Evolutionary conservation across 2,888 invertebrate genomes (phyloP), one percentile per base, ranked within the genome.

Genomic region (Cactoblastis cactorum): DNA sequence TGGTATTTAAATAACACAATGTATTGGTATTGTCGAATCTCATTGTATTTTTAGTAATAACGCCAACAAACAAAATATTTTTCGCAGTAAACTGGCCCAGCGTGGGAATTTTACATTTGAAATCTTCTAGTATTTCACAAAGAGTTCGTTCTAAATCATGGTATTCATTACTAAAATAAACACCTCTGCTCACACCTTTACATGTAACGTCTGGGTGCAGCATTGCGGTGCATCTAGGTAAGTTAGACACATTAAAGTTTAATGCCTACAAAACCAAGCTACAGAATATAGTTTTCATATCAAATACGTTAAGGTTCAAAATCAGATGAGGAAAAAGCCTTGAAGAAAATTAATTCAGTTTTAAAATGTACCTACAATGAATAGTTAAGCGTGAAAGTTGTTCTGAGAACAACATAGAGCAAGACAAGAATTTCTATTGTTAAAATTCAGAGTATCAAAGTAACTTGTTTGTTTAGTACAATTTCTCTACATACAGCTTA

Each of bases 331-430:
- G 24, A 18, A 6, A 14, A 6, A 14, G 48, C 49, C 54, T 51
- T 52, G 55, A 56, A 67, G 70, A 70, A 74, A 75, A 71, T 62
- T 65, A 71, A 77, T 77, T 75, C 71, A 71, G 73, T 71, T 74
- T 72, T 70, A 71, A 71, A 77, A 77, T 78, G 77, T 69, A n/a
- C n/a, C n/a, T n/a, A 72, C 56, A 52, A 56, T 55, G 70, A 77
- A 77, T 77, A 70, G 69, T 73, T 69, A 71, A 66, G 68, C 72
- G 82, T 77, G 83, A 86, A 87, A 84, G 84, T 77, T 68, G 67
- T 85, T 81, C 86, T 67, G 58, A 75, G 83, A 80, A 81, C 65
- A 74, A 67, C 66, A 63, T 69, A 49, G 67, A 62, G 59, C 78
- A 74, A 74, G 79, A 66, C 59, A 54, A 54, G 82, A 77, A 79